These are phyloP conservation scores for Machimus rusticus DNA, from an alignment of 2,888 invertebrate genomes.

Conservation along the genomic window DNA sequence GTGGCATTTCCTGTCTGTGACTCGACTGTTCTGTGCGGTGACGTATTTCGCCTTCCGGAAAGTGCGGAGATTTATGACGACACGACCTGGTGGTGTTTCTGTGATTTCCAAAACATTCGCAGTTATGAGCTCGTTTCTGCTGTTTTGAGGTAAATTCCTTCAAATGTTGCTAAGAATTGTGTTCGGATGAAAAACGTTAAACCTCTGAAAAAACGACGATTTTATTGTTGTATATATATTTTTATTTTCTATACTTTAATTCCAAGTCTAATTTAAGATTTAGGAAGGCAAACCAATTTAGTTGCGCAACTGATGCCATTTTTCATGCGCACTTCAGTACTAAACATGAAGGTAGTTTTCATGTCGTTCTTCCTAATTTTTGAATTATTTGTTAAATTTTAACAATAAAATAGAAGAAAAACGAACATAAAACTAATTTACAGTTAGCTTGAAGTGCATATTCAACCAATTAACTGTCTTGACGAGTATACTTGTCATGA, in stretches of 20 bases:
- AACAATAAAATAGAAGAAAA: neutral
- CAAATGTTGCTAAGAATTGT: neutral
- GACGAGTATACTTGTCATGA: too few relatives aligned
- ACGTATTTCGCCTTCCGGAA: neutral
- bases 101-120: neutral
- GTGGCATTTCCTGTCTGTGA: neutral
- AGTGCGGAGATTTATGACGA: neutral
- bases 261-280: neutral
- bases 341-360: too few relatives aligned
- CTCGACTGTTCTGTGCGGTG: neutral
- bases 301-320: neutral
- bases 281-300: neutral
- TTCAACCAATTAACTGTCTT: too few relatives aligned
- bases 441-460: too few relatives aligned
- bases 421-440: too few relatives aligned
- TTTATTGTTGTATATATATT: too few relatives aligned
- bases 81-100: neutral
- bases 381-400: too few relatives aligned
- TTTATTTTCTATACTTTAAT: neutral
- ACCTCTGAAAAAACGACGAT: too few relatives aligned
- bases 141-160: neutral
- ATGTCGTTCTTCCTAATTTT: too few relatives aligned
- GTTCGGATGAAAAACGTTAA: neutral
- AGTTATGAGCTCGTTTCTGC: neutral
- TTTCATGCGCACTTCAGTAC: neutral